Evolutionary conservation across 2,888 invertebrate species (phyloP), one percentile per base, ranked within the genome.

Genomic region (Scrobipalpa atriplicella): DNA sequence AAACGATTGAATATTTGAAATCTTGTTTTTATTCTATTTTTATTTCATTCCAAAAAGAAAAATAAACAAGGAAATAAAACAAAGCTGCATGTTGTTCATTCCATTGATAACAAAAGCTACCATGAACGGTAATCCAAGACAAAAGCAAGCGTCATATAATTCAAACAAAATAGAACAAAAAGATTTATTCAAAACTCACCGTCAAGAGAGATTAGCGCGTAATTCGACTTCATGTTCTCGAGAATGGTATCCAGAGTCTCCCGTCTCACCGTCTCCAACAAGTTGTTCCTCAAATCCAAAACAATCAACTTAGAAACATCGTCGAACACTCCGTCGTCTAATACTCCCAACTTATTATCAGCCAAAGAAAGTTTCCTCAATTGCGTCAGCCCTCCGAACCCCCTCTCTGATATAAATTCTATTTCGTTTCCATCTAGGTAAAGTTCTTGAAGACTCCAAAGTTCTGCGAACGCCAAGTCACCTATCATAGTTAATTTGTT

Each of bases 401-500:
- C 97, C 71, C 95, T 94, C 77, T 95, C 95, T 43, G 96, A 95
- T 78, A 97, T 95, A 82, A 95, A 94, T 90, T 95, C 94, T 83
- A 96, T 95, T 83, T 94, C 93, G 87, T 95, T 95, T 69, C 94
- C 94, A 81, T 95, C 95, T 83, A 96, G 89, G 75, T 95, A 94
- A 82, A 96, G 92, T 80, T 96, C 96, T 67, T 94, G 94, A 41
- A 96, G 92, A 75, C 95, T 95, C 92, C 96, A 95, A 88, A 97
- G 94, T 87, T 97, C 97, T 19, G 95, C 94, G 84, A 97, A 97
- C 58, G 95, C 96, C 72, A 95, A 94, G 78, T 96, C 96, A n/a
- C 96, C 96, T 80, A 97, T 94, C 93, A 96, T 96, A 71, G 95
- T 94, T 78, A 97, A 94, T 85, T 94, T 94, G 87, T 97, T 97